Evolutionary conservation across 2,888 invertebrate species (phyloP), one percentile per base, ranked within the genome.

Genomic region (Nomada fucata): DNA sequence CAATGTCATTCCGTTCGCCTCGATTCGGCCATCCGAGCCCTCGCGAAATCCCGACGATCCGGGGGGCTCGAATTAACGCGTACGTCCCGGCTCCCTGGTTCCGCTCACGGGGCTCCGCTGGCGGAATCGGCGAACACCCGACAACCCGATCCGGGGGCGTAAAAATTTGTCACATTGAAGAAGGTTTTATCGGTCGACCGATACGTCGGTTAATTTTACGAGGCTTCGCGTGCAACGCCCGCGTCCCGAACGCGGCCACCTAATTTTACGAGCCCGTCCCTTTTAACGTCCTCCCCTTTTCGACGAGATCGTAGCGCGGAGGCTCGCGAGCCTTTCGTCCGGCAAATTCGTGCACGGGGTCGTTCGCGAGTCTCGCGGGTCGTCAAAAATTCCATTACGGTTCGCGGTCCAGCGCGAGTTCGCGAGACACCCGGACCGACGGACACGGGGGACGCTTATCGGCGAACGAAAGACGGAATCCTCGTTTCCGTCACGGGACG

Each of bases 211-310:
- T 87, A 83, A 86, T 85, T 87, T 85, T 85, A 86, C 72, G 81
- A 72, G 67, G 36, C 70, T 69, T 42, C 63, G 71, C 36, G 71
- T 44, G 26, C 79, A 79, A 65, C 59, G 71, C 65, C 42, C n/a
- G 60, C 11, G 60, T 59, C 69, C 57, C 55, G 73, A 57, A 36
- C 63, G 57, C 67, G 42, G 52, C 69, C 76, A 74, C 70, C 84
- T 82, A 86, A 87, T 85, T 87, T 87, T 85, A 82, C 85, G 85
- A 85, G 57, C 74, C 55, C 61, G 79, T 72, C 68, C 50, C 76
- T 67, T 71, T 71, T 67, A 71, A 77, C 55, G 67, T 36, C 53
- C 52, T 53, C 64, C 42, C 60, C 47, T 55, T 20, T 60, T 76
- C 70, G 61, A 23, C 55, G 67, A 20, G 70, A 76, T 79, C 79